Conservation (phyloP, 2,888 invertebrate genomes). For the Limnephilus rhombicus region DNA sequence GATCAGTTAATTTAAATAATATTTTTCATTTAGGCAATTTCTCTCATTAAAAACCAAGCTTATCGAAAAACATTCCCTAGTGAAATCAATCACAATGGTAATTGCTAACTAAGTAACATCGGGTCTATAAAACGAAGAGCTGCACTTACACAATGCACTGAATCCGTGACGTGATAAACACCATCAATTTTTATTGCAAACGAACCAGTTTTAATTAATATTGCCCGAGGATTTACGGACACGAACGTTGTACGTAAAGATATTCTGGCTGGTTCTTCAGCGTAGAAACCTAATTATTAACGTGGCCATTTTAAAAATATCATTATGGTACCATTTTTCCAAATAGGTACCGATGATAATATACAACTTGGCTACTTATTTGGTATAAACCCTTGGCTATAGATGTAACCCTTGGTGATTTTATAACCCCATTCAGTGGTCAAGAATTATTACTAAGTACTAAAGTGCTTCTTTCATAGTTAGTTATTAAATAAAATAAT, state of each 20-base stretch:
- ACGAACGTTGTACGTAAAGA: background rate
- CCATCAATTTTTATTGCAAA: conserved; percentile 2
- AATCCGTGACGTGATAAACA: background rate
- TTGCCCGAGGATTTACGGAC: background rate
- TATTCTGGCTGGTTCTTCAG: background rate
- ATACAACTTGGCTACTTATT: too few relatives aligned
- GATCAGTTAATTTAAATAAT: background rate
- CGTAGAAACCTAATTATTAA: too few relatives aligned
- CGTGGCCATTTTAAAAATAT: too few relatives aligned
- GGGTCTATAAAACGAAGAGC: background rate
- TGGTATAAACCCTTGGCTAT: too few relatives aligned
- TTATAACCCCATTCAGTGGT: too few relatives aligned
- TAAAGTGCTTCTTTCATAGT: too few relatives aligned
- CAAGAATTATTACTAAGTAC: too few relatives aligned
- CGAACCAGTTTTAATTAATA: conserved; percentile 20
- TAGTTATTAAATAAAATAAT: too few relatives aligned
- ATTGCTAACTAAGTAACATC: background rate
- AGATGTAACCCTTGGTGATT: too few relatives aligned
- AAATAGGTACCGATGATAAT: too few relatives aligned
- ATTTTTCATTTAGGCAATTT: background rate
- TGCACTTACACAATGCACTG: background rate
- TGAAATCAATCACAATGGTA: background rate
- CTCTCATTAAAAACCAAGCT: background rate
- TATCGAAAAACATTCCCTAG: background rate
- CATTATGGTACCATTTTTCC: too few relatives aligned